Evolutionary conservation across 2,888 invertebrate species (phyloP).

Genomic region (Tachystola acroxantha): DNA sequence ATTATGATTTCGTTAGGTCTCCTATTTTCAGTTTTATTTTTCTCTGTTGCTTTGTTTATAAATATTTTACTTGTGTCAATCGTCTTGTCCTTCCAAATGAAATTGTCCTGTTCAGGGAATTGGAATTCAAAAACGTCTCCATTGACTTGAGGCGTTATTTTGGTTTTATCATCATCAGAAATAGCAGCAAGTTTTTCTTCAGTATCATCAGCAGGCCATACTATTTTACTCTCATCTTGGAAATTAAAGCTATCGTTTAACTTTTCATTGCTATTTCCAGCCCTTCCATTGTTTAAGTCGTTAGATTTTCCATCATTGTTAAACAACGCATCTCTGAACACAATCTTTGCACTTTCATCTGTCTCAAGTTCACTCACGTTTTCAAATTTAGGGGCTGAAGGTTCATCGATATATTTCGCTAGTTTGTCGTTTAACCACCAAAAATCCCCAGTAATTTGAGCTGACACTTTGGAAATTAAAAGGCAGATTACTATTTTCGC

Average conservation of each 20-base stretch:
- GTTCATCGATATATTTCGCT: conserved; percentile 19
- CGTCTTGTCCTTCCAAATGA: conserved; percentile 11
- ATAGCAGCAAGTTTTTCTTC: conserved; percentile 2
- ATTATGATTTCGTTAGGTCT: conserved; percentile 4
- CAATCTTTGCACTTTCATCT: conserved; percentile 52
- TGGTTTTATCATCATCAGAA: neutral
- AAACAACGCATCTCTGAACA: conserved; percentile 39
- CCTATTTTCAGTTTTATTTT: conserved; percentile 3
- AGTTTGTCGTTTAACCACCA: conserved; percentile 63
- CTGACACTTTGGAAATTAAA: conserved; percentile 26
- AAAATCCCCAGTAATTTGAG: conserved; percentile 60
- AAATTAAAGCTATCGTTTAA: conserved; percentile 17
- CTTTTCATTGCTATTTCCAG: conserved; percentile 11
- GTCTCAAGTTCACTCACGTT: conserved; percentile 48
- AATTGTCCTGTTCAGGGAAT: conserved; percentile 30
- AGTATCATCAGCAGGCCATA: conserved; percentile 20
- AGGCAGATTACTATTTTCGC: conserved; percentile 26
- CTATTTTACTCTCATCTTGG: conserved; percentile 21
- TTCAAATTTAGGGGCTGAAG: conserved; percentile 44
- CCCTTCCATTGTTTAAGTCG: conserved; percentile 6
- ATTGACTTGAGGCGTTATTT: neutral
- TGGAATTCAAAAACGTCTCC: conserved; percentile 34
- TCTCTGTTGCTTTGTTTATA: neutral
- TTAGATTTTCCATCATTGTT: conserved; percentile 1
- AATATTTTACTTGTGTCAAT: no score